Evolutionary conservation across 2,797 vertebrate genomes (phyloP).

Genomic region (Acrocephalus scirpaceus): DNA sequence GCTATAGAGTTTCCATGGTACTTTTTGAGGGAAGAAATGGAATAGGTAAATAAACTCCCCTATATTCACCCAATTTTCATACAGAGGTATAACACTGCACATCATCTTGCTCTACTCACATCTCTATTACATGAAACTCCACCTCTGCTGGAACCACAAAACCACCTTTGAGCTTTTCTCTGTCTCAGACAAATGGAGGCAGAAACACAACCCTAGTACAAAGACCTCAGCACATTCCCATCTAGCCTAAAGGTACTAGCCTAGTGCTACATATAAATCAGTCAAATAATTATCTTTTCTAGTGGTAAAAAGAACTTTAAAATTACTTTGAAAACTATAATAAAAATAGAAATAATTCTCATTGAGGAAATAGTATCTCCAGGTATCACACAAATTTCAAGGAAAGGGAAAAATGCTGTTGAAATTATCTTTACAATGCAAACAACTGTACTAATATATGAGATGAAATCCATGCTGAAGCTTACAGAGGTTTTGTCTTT

Average conservation of each 20-base stretch:
- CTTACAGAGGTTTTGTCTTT: not conserved
- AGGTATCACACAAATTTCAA: not conserved
- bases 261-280: not conserved
- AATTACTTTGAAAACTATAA: not conserved
- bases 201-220: not conserved
- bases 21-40: not conserved
- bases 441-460: not conserved
- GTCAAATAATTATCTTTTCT: not conserved
- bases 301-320: not conserved
- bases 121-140: not conserved
- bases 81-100: not conserved
- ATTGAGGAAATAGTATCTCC: not conserved
- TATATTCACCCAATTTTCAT: not conserved
- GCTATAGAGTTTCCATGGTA: not conserved
- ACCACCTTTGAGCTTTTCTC: not conserved
- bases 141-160: not conserved
- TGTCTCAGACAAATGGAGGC: not conserved
- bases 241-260: not conserved
- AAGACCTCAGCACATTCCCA: not conserved
- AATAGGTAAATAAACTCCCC: not conserved
- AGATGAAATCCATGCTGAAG: not conserved
- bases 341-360: not conserved
- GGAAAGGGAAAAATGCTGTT: not conserved
- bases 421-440: not conserved
- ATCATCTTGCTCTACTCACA: not conserved